Evolutionary conservation across 2,888 invertebrate species (phyloP).

Genomic region (Troides oblongomaculatus): DNA sequence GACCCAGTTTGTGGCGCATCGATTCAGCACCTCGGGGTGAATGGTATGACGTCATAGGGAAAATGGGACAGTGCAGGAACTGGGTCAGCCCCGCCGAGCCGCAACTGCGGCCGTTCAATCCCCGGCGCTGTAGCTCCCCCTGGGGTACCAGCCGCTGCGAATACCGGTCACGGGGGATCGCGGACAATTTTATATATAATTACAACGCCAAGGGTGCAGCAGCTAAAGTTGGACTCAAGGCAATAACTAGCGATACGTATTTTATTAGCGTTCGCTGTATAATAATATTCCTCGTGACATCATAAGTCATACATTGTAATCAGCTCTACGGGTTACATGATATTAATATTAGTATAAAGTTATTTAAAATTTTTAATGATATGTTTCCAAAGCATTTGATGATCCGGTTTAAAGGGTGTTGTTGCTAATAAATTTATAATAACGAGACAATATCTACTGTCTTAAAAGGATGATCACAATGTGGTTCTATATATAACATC

Average conservation of each 20-base stretch:
- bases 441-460: too few species aligned
- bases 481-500: too few species aligned
- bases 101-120: slow-evolving; percentile 36
- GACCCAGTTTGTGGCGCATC: slow-evolving; percentile 70
- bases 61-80: slow-evolving; percentile 63
- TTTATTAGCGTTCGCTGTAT: background rate
- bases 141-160: slow-evolving; percentile 37
- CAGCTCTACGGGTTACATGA: too few species aligned
- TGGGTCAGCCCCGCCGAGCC: slow-evolving; percentile 60
- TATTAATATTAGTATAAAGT: too few species aligned
- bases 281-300: background rate
- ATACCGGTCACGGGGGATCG: slow-evolving; percentile 37
- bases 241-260: background rate
- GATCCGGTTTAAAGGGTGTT: too few species aligned
- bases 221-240: slow-evolving; percentile 29
- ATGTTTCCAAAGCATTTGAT: too few species aligned
- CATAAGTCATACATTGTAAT: background rate
- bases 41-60: slow-evolving; percentile 72
- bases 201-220: slow-evolving; percentile 43
- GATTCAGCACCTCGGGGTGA: slow-evolving; percentile 71
- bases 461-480: too few species aligned
- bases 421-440: too few species aligned
- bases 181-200: slow-evolving; percentile 41
- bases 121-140: slow-evolving; percentile 28
- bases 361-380: too few species aligned